Conservation (phyloP, 2,888 invertebrate species). For the Odontothrips loti region DNA sequence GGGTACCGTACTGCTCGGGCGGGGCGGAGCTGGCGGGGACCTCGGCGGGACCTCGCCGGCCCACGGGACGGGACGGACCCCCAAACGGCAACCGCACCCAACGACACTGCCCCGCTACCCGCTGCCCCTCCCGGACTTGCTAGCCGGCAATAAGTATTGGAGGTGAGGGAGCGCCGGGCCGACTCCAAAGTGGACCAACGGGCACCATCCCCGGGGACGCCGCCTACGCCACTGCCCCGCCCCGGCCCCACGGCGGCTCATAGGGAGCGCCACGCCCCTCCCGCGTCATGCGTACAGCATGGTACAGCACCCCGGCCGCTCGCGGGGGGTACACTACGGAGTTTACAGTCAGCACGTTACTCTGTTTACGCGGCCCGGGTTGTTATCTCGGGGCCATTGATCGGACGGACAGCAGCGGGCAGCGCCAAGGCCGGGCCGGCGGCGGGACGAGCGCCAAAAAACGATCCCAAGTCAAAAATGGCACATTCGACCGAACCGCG, state of each 20-base stretch:
- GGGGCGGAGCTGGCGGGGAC: background rate
- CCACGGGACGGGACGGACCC: too few species aligned
- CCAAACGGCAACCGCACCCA: too few species aligned
- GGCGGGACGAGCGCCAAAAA: background rate
- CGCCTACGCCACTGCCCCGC: too few species aligned
- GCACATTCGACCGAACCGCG: background rate
- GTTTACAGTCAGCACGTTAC: too few species aligned
- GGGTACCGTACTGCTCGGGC: background rate
- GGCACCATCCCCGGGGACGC: background rate
- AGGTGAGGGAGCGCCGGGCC: background rate
- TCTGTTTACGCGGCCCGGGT: too few species aligned
- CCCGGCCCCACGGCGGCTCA: background rate
- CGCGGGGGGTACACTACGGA: too few species aligned
- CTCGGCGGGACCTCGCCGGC: background rate
- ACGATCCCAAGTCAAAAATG: slow-evolving; percentile 1
- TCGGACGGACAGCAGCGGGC: background rate
- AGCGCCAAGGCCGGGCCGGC: background rate
- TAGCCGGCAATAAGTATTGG: background rate
- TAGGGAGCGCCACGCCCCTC: background rate
- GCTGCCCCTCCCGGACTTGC: background rate
- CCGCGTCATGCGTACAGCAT: too few species aligned
- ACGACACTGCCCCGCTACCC: background rate
- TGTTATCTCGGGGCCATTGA: too few species aligned
- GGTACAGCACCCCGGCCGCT: too few species aligned
- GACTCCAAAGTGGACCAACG: background rate